phyloP scores from a whole-genome alignment of 2,888 invertebrate species.

The Pterostichus madidus region DNA sequence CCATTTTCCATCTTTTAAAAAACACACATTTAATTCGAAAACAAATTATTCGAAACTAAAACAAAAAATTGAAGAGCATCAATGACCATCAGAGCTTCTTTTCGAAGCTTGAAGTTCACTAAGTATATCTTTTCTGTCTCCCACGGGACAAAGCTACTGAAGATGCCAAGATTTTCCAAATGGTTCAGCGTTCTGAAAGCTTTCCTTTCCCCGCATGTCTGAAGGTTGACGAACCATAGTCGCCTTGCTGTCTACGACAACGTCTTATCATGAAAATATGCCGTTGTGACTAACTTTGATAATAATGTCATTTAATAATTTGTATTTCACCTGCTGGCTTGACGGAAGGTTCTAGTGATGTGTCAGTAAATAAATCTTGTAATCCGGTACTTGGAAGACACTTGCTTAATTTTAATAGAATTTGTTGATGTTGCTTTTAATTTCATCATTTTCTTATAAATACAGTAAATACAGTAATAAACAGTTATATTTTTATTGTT shows the following conservation, averaged over 20 bases:
- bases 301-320: slow-evolving; percentile 40
- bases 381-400: slow-evolving; percentile 8
- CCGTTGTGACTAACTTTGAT: slow-evolving; percentile 32
- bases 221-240: slow-evolving; percentile 55
- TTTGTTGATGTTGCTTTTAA: neutral
- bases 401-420: slow-evolving; percentile 21
- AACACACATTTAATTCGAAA: neutral
- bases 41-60: neutral
- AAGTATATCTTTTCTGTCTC: slow-evolving; percentile 21
- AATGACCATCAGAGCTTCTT: neutral
- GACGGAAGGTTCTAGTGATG: slow-evolving; percentile 8
- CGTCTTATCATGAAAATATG: slow-evolving; percentile 57
- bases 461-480: neutral
- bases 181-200: slow-evolving; percentile 17
- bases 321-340: slow-evolving; percentile 34
- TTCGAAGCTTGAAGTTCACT: neutral
- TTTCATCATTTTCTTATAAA: slow-evolving; percentile 2
- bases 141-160: slow-evolving; percentile 36
- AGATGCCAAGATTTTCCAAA: slow-evolving; percentile 55
- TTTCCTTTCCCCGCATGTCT: slow-evolving; percentile 18
- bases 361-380: slow-evolving; percentile 41
- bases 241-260: slow-evolving; percentile 58
- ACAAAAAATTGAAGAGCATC: slow-evolving; percentile 7
- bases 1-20: neutral
- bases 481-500: slow-evolving; percentile 3